Base-by-base conservation (phyloP, 2,113 vertebrate species). In the Callipepla californica region DNA sequence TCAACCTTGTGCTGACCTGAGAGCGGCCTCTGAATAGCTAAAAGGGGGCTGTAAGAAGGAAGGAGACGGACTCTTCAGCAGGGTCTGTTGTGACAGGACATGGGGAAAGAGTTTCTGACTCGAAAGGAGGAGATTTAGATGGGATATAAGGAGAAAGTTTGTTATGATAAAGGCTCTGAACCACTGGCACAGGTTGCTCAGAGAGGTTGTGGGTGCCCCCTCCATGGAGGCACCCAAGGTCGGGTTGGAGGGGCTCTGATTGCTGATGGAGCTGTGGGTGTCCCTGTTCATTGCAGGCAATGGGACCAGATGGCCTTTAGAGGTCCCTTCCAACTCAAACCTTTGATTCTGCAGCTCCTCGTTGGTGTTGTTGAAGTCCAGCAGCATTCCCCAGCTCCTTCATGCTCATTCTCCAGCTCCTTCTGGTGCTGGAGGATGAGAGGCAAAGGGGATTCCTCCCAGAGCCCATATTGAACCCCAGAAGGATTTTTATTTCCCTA, bases 361-460 rank as follows among this genome's bases (percentile, higher is more conserved):
- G 2, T 80, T 74, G 5, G 51, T 75, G 85, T 32, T 63, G 51
- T 44, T 53, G 10, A 76, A 72, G 67, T 73, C 25, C 8, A 1
- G 30, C 40, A 38, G 17, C 83, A n/a, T 69, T 50, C 30, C 70
- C 30, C 66, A 45, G 62, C 44, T 79, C 57, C 34, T 88, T 63
- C 36, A 1, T 76, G 87, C 75, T 80, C 62, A 36, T 36, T 36
- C 36, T 36, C 36, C 36, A 36, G 36, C 36, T 36, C 36, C 36
- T 36, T 89, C 89, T 94, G 1, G 3, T 59, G 34, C 61, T 4
- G 0, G 34, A 28, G 87, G n/a, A 18, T 42, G 75, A 69, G 65
- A 87, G 83, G 36, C 40, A n/a, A 80, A 88, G 82, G 78, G 65
- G 57, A 30, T 89, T 55, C 70, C 91, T 90, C 34, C n/a, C 32